phyloP scores from a whole-genome alignment of 2,113 vertebrate genomes.

The Odontophorus gujanensis region DNA sequence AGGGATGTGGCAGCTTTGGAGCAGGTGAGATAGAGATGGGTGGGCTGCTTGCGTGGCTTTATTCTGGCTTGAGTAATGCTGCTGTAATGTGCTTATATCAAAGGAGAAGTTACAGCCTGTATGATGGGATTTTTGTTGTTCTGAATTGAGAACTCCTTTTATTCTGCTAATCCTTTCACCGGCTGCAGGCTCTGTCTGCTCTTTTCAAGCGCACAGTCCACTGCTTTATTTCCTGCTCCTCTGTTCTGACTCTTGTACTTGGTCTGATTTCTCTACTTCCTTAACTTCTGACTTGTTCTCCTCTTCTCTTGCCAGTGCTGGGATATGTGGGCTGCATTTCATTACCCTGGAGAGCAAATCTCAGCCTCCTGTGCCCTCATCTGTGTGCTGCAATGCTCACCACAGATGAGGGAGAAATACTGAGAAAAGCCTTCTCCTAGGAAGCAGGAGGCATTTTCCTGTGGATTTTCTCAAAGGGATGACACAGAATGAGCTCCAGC shows the following conservation, averaged over 20 bases:
- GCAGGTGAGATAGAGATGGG: neutral
- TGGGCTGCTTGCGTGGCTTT: neutral
- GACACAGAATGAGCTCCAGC: neutral
- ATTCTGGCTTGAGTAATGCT: neutral
- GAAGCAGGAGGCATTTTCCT: neutral
- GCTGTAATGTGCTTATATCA: constrained; percentile 16
- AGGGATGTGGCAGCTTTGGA: neutral
- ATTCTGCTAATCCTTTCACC: constrained; percentile 59
- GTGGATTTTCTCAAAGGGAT: neutral
- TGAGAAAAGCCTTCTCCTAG: neutral
- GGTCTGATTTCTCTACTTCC: constrained; percentile 66
- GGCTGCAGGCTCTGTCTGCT: constrained; percentile 56
- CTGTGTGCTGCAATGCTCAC: fast-evolving
- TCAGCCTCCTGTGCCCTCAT: neutral
- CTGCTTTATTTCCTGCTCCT: constrained; percentile 61
- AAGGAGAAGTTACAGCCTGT: constrained; percentile 21
- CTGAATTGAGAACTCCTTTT: constrained; percentile 51
- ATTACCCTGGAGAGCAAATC: constrained; percentile 35
- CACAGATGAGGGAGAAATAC: neutral
- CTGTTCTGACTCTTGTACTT: constrained; percentile 68
- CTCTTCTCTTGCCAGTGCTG: constrained; percentile 58
- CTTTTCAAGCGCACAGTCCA: constrained; percentile 56
- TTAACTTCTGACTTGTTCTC: constrained; percentile 71
- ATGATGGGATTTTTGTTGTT: constrained; percentile 42
- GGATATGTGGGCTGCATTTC: constrained; percentile 69